These are phyloP conservation scores for Aplochiton taeniatus DNA, from an alignment of 2,797 vertebrate species.

Conservation along the genomic window DNA sequence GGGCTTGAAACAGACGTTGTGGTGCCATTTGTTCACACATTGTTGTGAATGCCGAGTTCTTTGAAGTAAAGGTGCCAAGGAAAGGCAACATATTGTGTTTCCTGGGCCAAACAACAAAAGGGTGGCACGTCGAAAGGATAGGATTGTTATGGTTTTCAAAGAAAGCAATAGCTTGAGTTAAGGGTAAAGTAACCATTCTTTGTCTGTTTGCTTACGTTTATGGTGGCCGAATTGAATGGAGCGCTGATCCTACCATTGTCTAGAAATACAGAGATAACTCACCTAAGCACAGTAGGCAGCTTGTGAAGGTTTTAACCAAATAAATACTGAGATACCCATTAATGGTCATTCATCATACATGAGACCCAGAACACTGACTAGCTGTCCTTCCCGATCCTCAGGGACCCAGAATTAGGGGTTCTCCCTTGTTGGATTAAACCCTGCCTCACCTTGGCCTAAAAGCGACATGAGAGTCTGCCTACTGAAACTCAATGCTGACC, in stretches of 20 bases:
- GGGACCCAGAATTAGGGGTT: slow-evolving; percentile 41
- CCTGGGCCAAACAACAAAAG: not conserved
- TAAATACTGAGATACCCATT: slow-evolving; percentile 41
- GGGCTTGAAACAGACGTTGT: too few species aligned
- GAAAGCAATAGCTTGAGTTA: too few species aligned
- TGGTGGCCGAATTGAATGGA: slow-evolving; percentile 17
- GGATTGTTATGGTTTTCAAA: not conserved
- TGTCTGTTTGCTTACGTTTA: too few species aligned
- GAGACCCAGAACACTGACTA: slow-evolving; percentile 38
- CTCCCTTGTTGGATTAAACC: slow-evolving; percentile 45
- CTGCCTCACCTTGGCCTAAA: slow-evolving; percentile 22
- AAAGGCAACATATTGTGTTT: too few species aligned
- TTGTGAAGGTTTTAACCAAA: slow-evolving; percentile 24
- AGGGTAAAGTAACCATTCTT: too few species aligned
- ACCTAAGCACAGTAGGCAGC: slow-evolving; percentile 26
- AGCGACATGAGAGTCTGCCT: slow-evolving; percentile 37
- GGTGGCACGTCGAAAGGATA: not conserved
- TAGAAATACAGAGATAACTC: too few species aligned
- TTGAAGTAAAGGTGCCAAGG: not conserved
- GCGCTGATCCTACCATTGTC: too few species aligned
- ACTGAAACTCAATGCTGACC: slow-evolving; percentile 35
- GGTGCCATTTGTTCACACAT: slow-evolving; percentile 70
- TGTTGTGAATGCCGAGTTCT: slow-evolving; percentile 19
- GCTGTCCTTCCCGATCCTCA: slow-evolving; percentile 31
- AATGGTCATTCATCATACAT: slow-evolving; percentile 38